A percentile compares a stretch with the other conserved stretches of the same genome.
phyloP scores from a whole-genome alignment of 2,888 invertebrate genomes.

The Stenurella melanura region DNA sequence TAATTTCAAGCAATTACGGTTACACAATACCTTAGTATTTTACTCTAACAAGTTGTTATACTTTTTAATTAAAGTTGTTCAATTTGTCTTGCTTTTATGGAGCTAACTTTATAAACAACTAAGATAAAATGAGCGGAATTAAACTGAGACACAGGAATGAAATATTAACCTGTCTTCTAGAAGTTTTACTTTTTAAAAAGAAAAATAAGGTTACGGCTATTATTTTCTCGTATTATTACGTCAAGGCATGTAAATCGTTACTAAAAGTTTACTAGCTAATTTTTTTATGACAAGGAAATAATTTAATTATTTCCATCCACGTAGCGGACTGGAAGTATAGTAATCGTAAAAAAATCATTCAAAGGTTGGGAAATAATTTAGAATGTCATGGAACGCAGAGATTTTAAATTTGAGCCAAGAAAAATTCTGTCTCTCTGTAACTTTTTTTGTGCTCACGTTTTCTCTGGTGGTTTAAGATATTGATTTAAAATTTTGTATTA shows the following conservation, averaged over 20 bases:
- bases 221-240: background rate
- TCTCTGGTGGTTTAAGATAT: too few species aligned
- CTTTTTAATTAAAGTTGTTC: background rate
- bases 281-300: too few species aligned
- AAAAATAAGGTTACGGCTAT: background rate
- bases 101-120: background rate
- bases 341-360: too few species aligned
- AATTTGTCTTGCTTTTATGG: conserved; percentile 7
- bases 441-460: too few species aligned
- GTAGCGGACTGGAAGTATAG: too few species aligned
- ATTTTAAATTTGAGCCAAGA: too few species aligned
- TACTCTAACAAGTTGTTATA: background rate
- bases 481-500: too few species aligned
- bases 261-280: background rate
- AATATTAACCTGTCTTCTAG: conserved; percentile 12
- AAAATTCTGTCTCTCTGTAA: too few species aligned
- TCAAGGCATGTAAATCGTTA: background rate
- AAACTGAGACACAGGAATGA: conserved; percentile 7
- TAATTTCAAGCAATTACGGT: background rate
- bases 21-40: background rate
- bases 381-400: too few species aligned
- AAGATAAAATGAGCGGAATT: conserved; percentile 13
- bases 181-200: background rate
- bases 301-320: too few species aligned
- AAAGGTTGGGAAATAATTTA: too few species aligned